Conservation (phyloP, 2,797 vertebrate genomes). For the Pangasius djambal region DNA sequence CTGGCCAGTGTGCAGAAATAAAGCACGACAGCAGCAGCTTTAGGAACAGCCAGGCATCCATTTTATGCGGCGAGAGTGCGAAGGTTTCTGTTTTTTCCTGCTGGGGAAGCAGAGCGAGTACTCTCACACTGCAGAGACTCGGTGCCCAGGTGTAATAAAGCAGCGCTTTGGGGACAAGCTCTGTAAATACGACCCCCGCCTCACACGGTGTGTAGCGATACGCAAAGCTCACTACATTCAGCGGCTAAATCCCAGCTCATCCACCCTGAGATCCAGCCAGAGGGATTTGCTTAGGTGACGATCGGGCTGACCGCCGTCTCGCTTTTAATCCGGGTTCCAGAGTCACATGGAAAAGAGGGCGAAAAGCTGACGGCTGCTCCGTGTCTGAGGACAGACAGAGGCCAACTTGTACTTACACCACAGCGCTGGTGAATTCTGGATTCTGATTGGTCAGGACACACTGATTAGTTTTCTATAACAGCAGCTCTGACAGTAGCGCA, state of each 20-base stretch:
- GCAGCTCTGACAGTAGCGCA: not conserved
- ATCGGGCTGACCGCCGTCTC: not conserved
- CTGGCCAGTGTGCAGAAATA: not conserved
- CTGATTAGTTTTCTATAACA: not conserved
- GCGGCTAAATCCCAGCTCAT: not conserved
- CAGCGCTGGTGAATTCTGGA: too few relatives aligned
- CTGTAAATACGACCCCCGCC: slow-evolving; percentile 41
- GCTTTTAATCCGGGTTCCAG: not conserved
- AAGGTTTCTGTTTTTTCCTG: not conserved
- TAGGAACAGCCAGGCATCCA: not conserved
- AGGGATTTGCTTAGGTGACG: not conserved
- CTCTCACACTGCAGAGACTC: not conserved
- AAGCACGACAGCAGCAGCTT: not conserved
- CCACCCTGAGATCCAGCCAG: not conserved
- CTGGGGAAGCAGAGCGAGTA: not conserved
- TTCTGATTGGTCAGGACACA: not conserved
- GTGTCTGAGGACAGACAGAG: not conserved
- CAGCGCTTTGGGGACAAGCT: slow-evolving; percentile 22
- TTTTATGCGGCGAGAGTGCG: not conserved
- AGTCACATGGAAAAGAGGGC: too few relatives aligned
- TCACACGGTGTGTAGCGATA: slow-evolving; percentile 32
- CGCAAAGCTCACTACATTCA: slow-evolving; percentile 1
- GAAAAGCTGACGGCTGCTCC: not conserved
- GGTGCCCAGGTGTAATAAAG: not conserved
- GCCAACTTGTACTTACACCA: not conserved